Base-by-base conservation (phyloP, 2,888 invertebrate genomes). In the Drosophila imparisetae region DNA sequence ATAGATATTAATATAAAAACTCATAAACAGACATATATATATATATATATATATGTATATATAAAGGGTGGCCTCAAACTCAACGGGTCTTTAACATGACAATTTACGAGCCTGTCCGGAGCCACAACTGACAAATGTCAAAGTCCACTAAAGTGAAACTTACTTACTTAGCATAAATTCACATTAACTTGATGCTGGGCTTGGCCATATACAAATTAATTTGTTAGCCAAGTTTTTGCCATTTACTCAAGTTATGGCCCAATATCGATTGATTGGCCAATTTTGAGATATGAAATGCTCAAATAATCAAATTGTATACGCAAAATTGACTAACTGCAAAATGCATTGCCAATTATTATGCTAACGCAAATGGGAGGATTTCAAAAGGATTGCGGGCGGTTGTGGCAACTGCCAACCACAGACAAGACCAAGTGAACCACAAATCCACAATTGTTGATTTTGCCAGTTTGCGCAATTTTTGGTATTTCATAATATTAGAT, bases 331-430 rank as follows among this genome's bases (percentile, higher is more conserved):
- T 45, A 42, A 61, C 61, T 66, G 32, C 15, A 45, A 40, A 68
- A 58, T 30, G 15, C 45, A 55, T 65, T 67, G 40, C 27, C 59
- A 73, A 75, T 75, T 83, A 69, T 83, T 83, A 64, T 83, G 78
- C 78, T 65, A 72, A 68, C 63, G 61, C 65, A 70, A 38, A 38
- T 21, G 18, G 29, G 24, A 18, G 21, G 1, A 45, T 7, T 29
- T 38, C 18, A 11, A 4, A 13, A 32, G 15, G 1, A 5, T 13
- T 29, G 18, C 0, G 21, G 13, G 32, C 11, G 18, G n/a, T 53
- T 62, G 52, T 32, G 30, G 40, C 52, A 15, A 45, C 1, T 52
- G 36, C 8, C 30, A 48, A 38, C 30, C 62, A 21, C 52, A 63
- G 34, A 54, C 18, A 34, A 10, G 10, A 53, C 29, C 29, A 30